phyloP scores from a whole-genome alignment of 2,888 invertebrate species.

The Encarsia formosa region DNA sequence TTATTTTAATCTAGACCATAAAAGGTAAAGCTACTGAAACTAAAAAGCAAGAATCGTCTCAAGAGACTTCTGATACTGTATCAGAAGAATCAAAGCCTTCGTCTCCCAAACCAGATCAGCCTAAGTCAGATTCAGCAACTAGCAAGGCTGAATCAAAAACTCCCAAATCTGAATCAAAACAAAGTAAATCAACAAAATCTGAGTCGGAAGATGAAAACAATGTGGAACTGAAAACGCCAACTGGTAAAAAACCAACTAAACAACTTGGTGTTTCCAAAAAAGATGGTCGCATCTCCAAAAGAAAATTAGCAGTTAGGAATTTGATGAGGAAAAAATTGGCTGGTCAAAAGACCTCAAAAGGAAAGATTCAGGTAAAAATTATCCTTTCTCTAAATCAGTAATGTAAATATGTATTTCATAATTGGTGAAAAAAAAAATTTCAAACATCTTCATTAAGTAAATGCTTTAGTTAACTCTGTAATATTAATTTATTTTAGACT shows the following conservation, averaged over 20 bases:
- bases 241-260: slow-evolving; percentile 15
- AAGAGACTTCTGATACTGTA: not conserved
- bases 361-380: too few relatives aligned
- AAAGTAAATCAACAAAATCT: too few relatives aligned
- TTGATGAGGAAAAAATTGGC: slow-evolving; percentile 27
- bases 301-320: slow-evolving; percentile 29
- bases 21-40: slow-evolving; percentile 5
- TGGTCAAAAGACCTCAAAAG: slow-evolving; percentile 27
- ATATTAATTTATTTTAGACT: too few relatives aligned
- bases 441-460: too few relatives aligned
- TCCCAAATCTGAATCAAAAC: slow-evolving; percentile 3
- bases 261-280: slow-evolving; percentile 29
- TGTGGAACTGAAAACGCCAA: not conserved
- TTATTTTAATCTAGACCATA: slow-evolving; percentile 4
- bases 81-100: not conserved
- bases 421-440: too few relatives aligned
- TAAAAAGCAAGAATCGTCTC: slow-evolving; percentile 1
- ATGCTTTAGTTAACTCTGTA: too few relatives aligned
- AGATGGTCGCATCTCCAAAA: slow-evolving; percentile 26
- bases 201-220: not conserved
- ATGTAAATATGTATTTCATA: too few relatives aligned
- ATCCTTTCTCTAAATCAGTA: too few relatives aligned
- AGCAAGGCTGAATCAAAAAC: not conserved
- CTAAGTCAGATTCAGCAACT: not conserved
- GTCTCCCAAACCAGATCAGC: too few relatives aligned